These are phyloP conservation scores for Pentamera pediparva DNA, from an alignment of 53 echinoderm and acorn worm genomes.

Conservation along the genomic window DNA sequence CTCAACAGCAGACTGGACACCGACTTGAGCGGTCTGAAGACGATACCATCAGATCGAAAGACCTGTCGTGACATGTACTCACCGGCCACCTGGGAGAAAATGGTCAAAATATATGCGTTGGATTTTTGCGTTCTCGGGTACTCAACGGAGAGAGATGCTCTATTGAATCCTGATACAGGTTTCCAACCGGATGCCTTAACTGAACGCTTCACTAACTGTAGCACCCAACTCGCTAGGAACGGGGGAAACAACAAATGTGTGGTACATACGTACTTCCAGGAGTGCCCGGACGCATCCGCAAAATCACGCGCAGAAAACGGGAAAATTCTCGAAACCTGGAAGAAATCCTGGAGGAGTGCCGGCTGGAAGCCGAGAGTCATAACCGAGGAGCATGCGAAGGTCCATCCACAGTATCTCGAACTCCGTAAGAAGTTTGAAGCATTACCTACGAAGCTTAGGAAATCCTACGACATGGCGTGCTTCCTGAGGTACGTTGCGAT, in stretches of 20 bases:
- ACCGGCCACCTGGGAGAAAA: not conserved
- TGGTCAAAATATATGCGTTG: not conserved
- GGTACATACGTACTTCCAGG: not conserved
- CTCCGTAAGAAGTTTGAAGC: not conserved
- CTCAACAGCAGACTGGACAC: not conserved
- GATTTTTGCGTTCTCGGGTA: not conserved
- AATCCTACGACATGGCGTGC: conserved; percentile 7
- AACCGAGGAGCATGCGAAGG: not conserved
- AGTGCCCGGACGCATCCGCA: not conserved
- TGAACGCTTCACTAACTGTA: too few species aligned
- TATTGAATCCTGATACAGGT: too few species aligned
- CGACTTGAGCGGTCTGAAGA: not conserved
- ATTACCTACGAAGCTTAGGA: not conserved
- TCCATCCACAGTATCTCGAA: not conserved
- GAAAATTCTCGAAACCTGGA: not conserved
- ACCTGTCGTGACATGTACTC: not conserved
- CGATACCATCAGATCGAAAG: not conserved
- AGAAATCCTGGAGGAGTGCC: not conserved
- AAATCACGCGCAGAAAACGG: not conserved
- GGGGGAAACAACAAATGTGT: too few species aligned
- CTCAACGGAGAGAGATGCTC: not conserved
- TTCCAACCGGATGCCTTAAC: too few species aligned
- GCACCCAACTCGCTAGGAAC: too few species aligned
- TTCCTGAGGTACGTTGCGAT: too few species aligned
- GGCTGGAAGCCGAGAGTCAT: not conserved